A percentile compares a stretch with the other conserved stretches of the same genome.
These are phyloP conservation scores for Onchidella celtica DNA, from an alignment of 2,888 invertebrate species.

Conservation along the genomic window DNA sequence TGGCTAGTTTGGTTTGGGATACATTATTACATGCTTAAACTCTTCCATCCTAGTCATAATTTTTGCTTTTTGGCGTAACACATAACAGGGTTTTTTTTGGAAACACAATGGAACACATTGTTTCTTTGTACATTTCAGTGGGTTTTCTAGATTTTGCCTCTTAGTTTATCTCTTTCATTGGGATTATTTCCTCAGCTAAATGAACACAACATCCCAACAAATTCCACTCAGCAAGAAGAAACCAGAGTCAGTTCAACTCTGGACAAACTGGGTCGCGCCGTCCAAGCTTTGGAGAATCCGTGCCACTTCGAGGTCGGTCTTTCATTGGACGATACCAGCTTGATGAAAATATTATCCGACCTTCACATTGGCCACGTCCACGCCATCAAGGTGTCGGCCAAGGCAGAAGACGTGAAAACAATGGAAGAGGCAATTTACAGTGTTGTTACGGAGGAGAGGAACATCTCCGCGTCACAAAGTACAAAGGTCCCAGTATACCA, in stretches of 20 bases:
- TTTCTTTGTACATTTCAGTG: no score
- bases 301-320: constrained; percentile 48
- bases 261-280: constrained; percentile 38
- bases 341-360: constrained; percentile 37
- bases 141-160: neutral
- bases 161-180: neutral
- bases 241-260: constrained; percentile 9
- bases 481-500: no score
- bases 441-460: no score
- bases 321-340: constrained; percentile 44
- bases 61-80: no score
- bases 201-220: neutral
- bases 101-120: no score
- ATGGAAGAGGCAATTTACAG: neutral
- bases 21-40: no score
- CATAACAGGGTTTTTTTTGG: no score
- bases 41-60: no score
- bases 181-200: neutral
- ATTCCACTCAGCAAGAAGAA: constrained; percentile 30
- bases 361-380: constrained; percentile 41
- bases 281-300: constrained; percentile 40
- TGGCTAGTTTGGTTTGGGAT: no score
- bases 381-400: constrained; percentile 2
- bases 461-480: no score
- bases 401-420: neutral